These are phyloP conservation scores for Actenoides lindsayi DNA, from an alignment of 2,113 vertebrate species.

Conservation along the genomic window DNA sequence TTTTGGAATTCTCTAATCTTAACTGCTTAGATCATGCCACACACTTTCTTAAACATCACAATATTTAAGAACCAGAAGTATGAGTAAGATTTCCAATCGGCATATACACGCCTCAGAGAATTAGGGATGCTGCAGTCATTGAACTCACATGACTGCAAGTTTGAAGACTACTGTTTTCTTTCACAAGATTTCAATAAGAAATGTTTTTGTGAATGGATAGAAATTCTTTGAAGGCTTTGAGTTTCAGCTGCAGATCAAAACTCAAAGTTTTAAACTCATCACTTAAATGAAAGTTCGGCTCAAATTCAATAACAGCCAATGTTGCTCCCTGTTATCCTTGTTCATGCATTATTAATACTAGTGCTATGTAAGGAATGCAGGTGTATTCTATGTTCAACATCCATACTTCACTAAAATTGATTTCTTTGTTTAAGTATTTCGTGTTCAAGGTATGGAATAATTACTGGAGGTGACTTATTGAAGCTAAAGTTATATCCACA, in stretches of 20 bases:
- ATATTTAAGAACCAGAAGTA: not conserved
- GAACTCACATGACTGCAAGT: not conserved
- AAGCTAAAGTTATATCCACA: too few species aligned
- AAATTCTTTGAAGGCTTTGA: not conserved
- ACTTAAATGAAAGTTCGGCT: not conserved
- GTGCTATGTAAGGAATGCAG: not conserved
- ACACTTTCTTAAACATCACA: not conserved
- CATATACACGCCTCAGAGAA: not conserved
- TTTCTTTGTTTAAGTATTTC: not conserved
- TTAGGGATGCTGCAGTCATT: not conserved
- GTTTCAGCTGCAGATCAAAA: not conserved
- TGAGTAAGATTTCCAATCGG: accelerated
- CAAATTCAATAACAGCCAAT: not conserved
- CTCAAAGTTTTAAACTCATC: not conserved
- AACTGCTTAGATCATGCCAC: not conserved
- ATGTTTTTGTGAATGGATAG: not conserved
- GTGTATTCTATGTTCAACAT: not conserved
- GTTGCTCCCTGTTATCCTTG: not conserved
- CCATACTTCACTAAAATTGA: not conserved
- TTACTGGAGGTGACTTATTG: too few species aligned
- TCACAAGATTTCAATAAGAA: not conserved
- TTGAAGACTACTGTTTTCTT: not conserved
- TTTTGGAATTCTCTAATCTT: not conserved
- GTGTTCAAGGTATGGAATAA: not conserved
- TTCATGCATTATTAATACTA: not conserved